Evolutionary conservation across 2,888 invertebrate species (phyloP), one percentile per base, ranked within the genome.

Genomic region (Apomyelois bistriatella): DNA sequence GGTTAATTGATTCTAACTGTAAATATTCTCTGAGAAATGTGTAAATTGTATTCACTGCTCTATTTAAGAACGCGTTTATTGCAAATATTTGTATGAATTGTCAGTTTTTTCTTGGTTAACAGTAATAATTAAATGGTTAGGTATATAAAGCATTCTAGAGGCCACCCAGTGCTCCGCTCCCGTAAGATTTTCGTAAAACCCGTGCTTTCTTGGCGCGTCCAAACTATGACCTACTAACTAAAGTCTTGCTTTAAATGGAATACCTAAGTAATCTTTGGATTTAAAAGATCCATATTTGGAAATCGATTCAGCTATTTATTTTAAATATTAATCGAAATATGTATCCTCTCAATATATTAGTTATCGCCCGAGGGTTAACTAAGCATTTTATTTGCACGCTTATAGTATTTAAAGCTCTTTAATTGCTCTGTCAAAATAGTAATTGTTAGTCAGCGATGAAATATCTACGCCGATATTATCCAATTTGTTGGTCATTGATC

Each of bases 361-460:
- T 22, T 22, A 22, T 22, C 22, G 22, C 22, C 22, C 22, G 22
- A 22, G 5, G 22, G 22, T 22, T 22, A 22, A 22, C 22, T 3
- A 22, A 2, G 22, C 22, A 22, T 22, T 22, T 22, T 22, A 22
- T 22, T 22, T 22, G 22, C 22, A 22, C 2, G 22, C 22, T n/a
- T n/a, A n/a, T n/a, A 22, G 22, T 22, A 15, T 59, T 66, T 60
- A 58, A 61, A 60, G 57, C 56, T 65, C 60, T 68, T 64, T 81
- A 77, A 84, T 82, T 77, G 72, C 68, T 66, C 76, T 83, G 83
- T 83, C 84, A 78, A 78, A 84, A 77, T 64, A 65, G 60, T 70
- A 72, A 79, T 79, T 72, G 72, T 66, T 68, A 61, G 61, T 37
- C 56, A 59, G 51, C 50, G 52, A 53, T 57, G 52, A 59, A 55